These are phyloP conservation scores for Smittia aterrima DNA, from an alignment of 2,888 invertebrate genomes.

Conservation along the genomic window DNA sequence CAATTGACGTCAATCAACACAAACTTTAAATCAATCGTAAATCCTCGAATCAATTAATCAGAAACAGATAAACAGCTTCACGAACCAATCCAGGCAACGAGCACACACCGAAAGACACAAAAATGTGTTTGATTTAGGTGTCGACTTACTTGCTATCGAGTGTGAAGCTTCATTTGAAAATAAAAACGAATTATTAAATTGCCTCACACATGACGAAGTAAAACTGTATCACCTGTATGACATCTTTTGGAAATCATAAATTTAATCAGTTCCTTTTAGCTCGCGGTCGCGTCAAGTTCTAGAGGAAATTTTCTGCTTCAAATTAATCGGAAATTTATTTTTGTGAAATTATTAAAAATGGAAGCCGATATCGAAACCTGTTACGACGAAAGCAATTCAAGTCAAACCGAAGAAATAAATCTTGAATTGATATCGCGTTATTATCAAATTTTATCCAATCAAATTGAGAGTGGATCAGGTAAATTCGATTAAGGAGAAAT, in stretches of 20 bases:
- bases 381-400: background rate
- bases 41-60: no score
- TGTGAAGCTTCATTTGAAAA: constrained; percentile 22
- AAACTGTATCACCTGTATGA: constrained; percentile 22
- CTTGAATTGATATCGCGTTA: constrained; percentile 22
- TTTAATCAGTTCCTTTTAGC: constrained; percentile 34
- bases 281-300: constrained; percentile 22
- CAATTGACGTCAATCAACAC: no score
- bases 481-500: constrained; percentile 9
- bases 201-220: constrained; percentile 24
- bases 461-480: constrained; percentile 3
- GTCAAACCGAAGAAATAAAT: background rate
- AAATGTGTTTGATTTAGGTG: constrained; percentile 30
- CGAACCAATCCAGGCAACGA: constrained; percentile 27
- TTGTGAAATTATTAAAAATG: constrained; percentile 13
- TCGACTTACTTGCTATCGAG: constrained; percentile 7
- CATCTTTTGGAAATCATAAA: constrained; percentile 34
- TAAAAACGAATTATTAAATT: constrained; percentile 28
- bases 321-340: no score
- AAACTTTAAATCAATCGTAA: no score
- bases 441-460: constrained; percentile 24
- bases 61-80: background rate
- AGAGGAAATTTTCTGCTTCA: background rate
- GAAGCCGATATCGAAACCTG: constrained; percentile 25
- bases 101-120: constrained; percentile 3